Percentiles rank a stretch among this genome's conserved stretches.
phyloP scores from a whole-genome alignment of 2,888 invertebrate genomes.

The Agrochola macilenta region DNA sequence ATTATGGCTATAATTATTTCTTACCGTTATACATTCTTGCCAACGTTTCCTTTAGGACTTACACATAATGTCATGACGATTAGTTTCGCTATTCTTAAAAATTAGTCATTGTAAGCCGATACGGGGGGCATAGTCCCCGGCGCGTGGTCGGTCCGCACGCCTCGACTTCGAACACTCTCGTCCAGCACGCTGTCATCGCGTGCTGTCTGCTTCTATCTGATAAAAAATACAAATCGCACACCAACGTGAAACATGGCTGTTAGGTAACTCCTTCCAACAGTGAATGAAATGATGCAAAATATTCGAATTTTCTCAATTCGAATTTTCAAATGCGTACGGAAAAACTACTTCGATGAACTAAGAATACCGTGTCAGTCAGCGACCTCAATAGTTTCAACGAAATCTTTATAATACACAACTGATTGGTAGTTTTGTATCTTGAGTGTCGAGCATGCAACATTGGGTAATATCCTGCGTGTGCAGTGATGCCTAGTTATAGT shows the following conservation, averaged over 20 bases:
- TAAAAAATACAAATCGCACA: conserved; percentile 53
- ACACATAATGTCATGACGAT: conserved; percentile 46
- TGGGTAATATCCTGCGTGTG: conserved; percentile 74
- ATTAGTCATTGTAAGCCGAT: conserved; percentile 73
- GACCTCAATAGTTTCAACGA: conserved; percentile 59
- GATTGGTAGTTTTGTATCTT: conserved; percentile 61
- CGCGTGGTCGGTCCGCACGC: conserved; percentile 57
- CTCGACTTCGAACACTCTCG: conserved; percentile 56
- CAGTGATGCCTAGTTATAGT: conserved; percentile 68
- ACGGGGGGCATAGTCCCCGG: conserved; percentile 78
- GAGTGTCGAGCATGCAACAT: conserved; percentile 67
- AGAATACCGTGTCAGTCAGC: conserved; percentile 56
- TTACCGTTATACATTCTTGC: conserved; percentile 49
- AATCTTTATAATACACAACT: conserved; percentile 40
- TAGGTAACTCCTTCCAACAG: conserved; percentile 25
- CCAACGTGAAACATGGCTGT: conserved; percentile 26
- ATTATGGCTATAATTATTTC: conserved; percentile 18
- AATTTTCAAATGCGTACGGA: conserved; percentile 19
- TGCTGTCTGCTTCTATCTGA: conserved; percentile 66
- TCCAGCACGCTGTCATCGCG: conserved; percentile 75
- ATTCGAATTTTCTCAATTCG: conserved; percentile 23
- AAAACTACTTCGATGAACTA: conserved; percentile 24
- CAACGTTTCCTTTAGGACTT: conserved; percentile 58
- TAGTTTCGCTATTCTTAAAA: conserved; percentile 69
- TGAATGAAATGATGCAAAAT: conserved; percentile 50